phyloP scores from a whole-genome alignment of 2,113 vertebrate genomes.

The Tapirus terrestris region DNA sequence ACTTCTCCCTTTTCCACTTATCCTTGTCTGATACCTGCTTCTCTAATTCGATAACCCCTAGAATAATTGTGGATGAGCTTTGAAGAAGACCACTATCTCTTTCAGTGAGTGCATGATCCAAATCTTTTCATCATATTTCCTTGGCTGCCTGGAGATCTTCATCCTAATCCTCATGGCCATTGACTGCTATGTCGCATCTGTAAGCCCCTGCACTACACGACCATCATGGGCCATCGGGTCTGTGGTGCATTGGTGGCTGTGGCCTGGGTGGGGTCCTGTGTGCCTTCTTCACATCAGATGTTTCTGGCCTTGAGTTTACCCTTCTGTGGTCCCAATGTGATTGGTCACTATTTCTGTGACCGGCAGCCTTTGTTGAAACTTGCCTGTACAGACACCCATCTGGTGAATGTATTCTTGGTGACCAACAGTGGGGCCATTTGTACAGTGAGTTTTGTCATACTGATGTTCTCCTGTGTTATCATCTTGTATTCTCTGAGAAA shows the following conservation, averaged over 20 bases:
- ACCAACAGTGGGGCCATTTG: conserved; percentile 43
- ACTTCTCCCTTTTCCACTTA: conserved; percentile 61
- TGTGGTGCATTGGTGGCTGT: neutral
- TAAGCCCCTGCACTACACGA: conserved; percentile 43
- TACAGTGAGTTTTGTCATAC: neutral
- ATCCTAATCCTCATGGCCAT: conserved; percentile 54
- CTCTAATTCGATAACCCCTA: conserved; percentile 29
- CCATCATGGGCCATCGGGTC: neutral
- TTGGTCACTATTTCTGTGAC: conserved; percentile 72
- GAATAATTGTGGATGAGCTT: neutral
- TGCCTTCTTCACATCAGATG: conserved; percentile 46
- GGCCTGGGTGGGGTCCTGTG: conserved; percentile 46
- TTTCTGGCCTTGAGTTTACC: conserved; percentile 42
- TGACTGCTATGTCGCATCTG: conserved; percentile 68
- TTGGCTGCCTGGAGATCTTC: conserved; percentile 49
- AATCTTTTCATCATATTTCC: conserved; percentile 9
- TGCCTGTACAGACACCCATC: conserved; percentile 21
- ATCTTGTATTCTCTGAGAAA: no score
- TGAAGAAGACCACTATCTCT: neutral
- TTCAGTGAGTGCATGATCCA: conserved; percentile 32
- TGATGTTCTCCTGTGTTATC: conserved; percentile 34
- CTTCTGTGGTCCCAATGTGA: conserved; percentile 68
- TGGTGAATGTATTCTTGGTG: conserved; percentile 32
- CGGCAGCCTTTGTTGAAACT: neutral
- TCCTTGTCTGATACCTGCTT: conserved; percentile 60